Conservation (phyloP, 2,797 vertebrate species). For the Tolypeutes matacus region DNA sequence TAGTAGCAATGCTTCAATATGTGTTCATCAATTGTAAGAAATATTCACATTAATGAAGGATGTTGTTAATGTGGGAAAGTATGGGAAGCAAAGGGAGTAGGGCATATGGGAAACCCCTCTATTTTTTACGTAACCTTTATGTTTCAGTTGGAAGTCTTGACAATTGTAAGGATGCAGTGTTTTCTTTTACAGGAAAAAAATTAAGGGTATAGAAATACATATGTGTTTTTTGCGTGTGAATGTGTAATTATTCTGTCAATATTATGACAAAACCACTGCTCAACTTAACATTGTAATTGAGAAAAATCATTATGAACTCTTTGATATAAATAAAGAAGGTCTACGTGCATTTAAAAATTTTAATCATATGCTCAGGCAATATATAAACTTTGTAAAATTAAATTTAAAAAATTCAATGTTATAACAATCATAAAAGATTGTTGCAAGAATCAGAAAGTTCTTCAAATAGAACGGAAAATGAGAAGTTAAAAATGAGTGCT, state of each 20-base stretch:
- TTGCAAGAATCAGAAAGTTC: neutral
- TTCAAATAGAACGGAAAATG: neutral
- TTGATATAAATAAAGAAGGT: neutral
- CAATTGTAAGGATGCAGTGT: neutral
- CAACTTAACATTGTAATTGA: neutral
- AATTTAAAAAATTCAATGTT: neutral
- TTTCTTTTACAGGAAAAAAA: neutral
- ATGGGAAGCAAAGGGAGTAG: too few relatives aligned
- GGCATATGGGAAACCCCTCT: too few relatives aligned
- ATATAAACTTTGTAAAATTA: neutral
- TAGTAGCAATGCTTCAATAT: too few relatives aligned
- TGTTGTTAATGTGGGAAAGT: too few relatives aligned
- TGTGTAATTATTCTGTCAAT: neutral
- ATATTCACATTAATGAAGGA: too few relatives aligned
- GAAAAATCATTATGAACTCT: neutral
- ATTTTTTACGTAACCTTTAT: neutral
- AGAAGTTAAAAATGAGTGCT: neutral
- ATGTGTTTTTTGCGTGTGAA: neutral
- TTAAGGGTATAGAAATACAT: neutral
- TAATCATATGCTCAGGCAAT: neutral
- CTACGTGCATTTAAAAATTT: neutral
- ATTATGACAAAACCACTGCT: neutral
- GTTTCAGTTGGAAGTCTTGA: neutral
- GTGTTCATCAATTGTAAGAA: too few relatives aligned
- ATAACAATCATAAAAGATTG: neutral